Conservation (phyloP, 1,140 invertebrate genomes). For the Rhopalosiphum padi region DNA sequence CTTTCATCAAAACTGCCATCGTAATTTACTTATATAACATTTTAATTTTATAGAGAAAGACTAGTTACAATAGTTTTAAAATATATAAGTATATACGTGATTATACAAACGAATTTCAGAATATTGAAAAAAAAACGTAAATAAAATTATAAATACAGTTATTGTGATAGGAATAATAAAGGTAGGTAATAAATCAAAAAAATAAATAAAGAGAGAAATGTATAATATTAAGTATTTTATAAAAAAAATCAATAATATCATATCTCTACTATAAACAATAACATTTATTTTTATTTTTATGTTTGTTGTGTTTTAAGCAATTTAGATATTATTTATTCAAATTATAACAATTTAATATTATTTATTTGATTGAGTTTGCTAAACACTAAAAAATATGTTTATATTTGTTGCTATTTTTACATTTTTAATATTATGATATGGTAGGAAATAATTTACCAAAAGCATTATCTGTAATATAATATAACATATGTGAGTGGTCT, state of each 20-base stretch:
- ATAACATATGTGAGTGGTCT: not conserved
- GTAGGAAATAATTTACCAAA: not conserved
- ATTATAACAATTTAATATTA: not conserved
- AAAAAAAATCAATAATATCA: not conserved
- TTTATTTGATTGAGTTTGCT: not conserved
- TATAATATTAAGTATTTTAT: not conserved
- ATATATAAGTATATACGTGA: too few species aligned
- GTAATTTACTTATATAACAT: not conserved
- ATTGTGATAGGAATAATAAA: too few species aligned
- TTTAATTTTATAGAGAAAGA: not conserved
- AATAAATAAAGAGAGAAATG: not conserved
- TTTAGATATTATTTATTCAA: not conserved
- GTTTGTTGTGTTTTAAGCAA: not conserved
- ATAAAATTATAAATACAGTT: too few species aligned
- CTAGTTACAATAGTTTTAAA: not conserved
- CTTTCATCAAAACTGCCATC: not conserved
- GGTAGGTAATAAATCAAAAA: not conserved
- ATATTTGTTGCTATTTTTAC: not conserved
- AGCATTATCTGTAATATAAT: not conserved
- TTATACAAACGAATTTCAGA: not conserved
- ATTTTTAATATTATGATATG: not conserved
- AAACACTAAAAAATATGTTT: too few species aligned
- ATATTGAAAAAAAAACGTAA: too few species aligned
- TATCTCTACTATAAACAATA: not conserved
- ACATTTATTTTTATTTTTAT: not conserved